These are phyloP conservation scores for Psilopogon haemacephalus DNA, from an alignment of 2,113 vertebrate genomes.

Conservation along the genomic window DNA sequence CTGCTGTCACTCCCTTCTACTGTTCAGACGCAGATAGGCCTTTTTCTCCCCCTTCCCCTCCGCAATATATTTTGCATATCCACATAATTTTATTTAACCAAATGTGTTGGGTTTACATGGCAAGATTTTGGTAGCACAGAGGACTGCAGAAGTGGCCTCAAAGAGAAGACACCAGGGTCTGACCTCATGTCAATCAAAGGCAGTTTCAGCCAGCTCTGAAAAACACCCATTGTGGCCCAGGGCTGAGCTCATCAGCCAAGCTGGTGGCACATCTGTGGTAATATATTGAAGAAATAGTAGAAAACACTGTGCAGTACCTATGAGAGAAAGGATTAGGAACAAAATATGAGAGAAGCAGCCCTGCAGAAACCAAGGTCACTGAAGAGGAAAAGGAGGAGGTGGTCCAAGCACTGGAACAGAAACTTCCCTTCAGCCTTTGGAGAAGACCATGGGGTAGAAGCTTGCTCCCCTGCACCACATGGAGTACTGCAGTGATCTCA, in stretches of 20 bases:
- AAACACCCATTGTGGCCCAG: background rate
- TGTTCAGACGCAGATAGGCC: background rate
- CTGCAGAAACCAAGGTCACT: background rate
- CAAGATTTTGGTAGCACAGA: background rate
- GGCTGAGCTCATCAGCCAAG: background rate
- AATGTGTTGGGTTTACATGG: accelerated
- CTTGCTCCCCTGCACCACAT: background rate
- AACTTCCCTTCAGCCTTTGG: background rate
- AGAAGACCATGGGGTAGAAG: background rate
- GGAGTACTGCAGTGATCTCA: accelerated
- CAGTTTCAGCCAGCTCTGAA: background rate
- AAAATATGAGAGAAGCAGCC: background rate
- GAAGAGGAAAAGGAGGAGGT: background rate
- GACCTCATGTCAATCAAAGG: background rate
- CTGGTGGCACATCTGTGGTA: background rate
- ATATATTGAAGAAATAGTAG: background rate
- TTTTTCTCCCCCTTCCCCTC: background rate
- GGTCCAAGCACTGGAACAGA: background rate
- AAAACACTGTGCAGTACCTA: background rate
- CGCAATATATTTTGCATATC: background rate
- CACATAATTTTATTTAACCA: background rate
- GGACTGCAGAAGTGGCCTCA: background rate
- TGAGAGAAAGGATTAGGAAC: background rate
- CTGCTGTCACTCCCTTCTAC: background rate
- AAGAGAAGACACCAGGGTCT: background rate